phyloP scores from a whole-genome alignment of 1,140 invertebrate species.

The Steinernema khuongi region DNA sequence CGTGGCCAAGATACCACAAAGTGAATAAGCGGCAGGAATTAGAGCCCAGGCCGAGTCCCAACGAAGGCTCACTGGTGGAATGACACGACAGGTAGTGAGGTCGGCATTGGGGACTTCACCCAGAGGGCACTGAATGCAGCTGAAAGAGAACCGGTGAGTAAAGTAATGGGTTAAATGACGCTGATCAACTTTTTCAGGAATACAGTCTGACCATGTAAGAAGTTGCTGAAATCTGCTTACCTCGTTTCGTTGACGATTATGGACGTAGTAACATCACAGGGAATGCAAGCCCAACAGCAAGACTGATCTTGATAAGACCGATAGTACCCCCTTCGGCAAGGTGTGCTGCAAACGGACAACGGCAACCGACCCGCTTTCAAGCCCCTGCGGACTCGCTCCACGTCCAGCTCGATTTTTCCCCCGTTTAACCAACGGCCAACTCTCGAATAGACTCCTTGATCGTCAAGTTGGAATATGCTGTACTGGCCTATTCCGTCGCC shows the following conservation, averaged over 20 bases:
- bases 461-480: conserved; percentile 59
- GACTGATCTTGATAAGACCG: conserved; percentile 64
- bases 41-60: conserved; percentile 71
- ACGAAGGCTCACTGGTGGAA: conserved; percentile 67
- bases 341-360: conserved; percentile 67
- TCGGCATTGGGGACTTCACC: conserved; percentile 67
- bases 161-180: conserved; percentile 24
- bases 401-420: conserved; percentile 30
- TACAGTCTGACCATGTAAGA: too few relatives aligned
- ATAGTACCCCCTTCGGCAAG: conserved; percentile 67
- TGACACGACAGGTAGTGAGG: conserved; percentile 66
- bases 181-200: too few relatives aligned
- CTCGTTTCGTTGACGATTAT: conserved; percentile 68
- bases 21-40: conserved; percentile 67
- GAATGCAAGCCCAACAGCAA: conserved; percentile 74
- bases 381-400: conserved; percentile 42
- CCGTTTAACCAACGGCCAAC: conserved; percentile 45
- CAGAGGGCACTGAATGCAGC: conserved; percentile 64
- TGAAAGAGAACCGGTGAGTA: conserved; percentile 30
- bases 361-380: conserved; percentile 56
- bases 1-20: conserved; percentile 68
- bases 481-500: conserved; percentile 63
- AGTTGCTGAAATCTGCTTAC: too few relatives aligned
- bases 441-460: conserved; percentile 44
- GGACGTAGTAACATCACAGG: conserved; percentile 67